Percentiles rank a stretch among this genome's conserved stretches.
Evolutionary conservation across 1,140 invertebrate species (phyloP).

Genomic region (Drosophila takahashii): DNA sequence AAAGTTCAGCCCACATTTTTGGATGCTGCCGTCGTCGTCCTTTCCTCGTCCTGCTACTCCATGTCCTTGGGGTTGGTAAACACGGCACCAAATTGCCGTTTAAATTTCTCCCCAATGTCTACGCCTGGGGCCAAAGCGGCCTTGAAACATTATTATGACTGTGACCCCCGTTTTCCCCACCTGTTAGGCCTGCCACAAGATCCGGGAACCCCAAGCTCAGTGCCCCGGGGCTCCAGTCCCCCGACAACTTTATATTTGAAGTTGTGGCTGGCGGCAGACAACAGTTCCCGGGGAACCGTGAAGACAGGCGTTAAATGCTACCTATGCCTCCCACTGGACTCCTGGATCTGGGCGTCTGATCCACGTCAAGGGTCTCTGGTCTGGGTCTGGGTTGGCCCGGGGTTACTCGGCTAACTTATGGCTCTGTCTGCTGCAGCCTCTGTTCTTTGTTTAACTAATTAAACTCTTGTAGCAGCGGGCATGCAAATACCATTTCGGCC

Average conservation of each 20-base stretch:
- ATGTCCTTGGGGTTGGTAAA: slow-evolving; percentile 80
- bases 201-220: not conserved
- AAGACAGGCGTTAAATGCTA: slow-evolving; percentile 66
- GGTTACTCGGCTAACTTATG: slow-evolving; percentile 33
- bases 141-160: slow-evolving; percentile 81
- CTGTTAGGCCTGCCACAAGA: slow-evolving; percentile 38
- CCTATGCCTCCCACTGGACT: slow-evolving; percentile 63
- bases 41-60: slow-evolving; percentile 18
- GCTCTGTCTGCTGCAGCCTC: slow-evolving; percentile 30
- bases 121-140: slow-evolving; percentile 56
- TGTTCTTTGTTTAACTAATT: slow-evolving; percentile 68
- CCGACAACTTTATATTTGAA: slow-evolving; percentile 69
- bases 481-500: slow-evolving; percentile 64
- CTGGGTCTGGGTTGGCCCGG: slow-evolving; percentile 5
- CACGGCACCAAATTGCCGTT: slow-evolving; percentile 80
- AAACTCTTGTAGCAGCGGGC: slow-evolving; percentile 66
- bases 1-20: slow-evolving; percentile 56
- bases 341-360: slow-evolving; percentile 28
- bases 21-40: slow-evolving; percentile 50
- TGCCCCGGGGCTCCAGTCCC: slow-evolving; percentile 1
- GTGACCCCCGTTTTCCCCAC: slow-evolving; percentile 27
- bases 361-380: slow-evolving; percentile 40
- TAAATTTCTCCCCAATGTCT: slow-evolving; percentile 79
- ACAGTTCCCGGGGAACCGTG: slow-evolving; percentile 35
- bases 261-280: slow-evolving; percentile 70